phyloP scores from a whole-genome alignment of 2,797 vertebrate species.

The Denticeps clupeoides region DNA sequence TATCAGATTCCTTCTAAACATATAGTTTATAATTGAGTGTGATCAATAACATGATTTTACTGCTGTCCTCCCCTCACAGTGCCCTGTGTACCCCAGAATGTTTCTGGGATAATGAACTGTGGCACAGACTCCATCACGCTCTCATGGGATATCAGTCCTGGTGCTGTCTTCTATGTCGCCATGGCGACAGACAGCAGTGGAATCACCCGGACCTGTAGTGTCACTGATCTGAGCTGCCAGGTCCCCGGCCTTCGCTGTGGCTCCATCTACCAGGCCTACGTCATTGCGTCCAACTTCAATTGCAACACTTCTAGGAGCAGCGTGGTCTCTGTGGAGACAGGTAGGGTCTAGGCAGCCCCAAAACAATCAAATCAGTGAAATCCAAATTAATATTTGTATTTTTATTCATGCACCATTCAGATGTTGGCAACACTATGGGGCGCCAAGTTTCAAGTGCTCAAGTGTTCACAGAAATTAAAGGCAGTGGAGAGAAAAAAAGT shows the following conservation, averaged over 20 bases:
- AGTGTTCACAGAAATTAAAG: no score
- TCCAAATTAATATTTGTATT: no score
- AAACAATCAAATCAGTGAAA: not conserved
- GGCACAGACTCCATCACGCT: slow-evolving; percentile 42
- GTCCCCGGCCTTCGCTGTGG: slow-evolving; percentile 54
- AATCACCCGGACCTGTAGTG: slow-evolving; percentile 34
- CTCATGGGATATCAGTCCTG: slow-evolving; percentile 38
- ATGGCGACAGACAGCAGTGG: slow-evolving; percentile 34
- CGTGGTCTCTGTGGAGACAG: slow-evolving; percentile 44
- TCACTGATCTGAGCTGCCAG: slow-evolving; percentile 30
- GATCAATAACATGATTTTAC: no score
- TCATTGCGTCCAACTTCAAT: slow-evolving; percentile 45
- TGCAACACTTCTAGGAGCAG: slow-evolving; percentile 57
- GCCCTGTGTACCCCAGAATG: slow-evolving; percentile 52
- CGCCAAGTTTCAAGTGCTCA: no score
- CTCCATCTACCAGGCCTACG: slow-evolving; percentile 42
- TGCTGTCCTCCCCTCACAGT: no score
- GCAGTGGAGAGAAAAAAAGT: no score
- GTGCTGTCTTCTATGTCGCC: slow-evolving; percentile 44
- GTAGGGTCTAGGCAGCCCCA: no score
- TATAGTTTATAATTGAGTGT: no score
- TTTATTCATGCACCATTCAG: no score
- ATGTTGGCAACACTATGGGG: no score
- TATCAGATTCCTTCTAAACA: no score
- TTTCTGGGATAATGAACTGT: slow-evolving; percentile 45